Evolutionary conservation across 2,888 invertebrate genomes (phyloP), one percentile per base, ranked within the genome.

Genomic region (Acheta domesticus): DNA sequence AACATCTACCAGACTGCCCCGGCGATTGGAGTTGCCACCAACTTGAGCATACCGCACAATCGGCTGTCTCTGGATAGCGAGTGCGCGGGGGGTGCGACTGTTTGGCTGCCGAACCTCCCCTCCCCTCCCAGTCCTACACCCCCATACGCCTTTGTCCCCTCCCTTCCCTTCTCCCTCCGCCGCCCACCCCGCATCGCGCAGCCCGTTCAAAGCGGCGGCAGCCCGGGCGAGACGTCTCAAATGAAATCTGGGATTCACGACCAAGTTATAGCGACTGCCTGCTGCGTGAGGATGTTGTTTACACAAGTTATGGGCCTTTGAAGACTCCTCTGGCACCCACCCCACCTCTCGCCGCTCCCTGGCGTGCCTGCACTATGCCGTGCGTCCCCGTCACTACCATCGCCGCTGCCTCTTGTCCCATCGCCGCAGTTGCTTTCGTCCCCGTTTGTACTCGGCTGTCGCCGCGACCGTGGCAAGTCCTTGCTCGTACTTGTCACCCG

Each of bases 181-280:
- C n/a, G n/a, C n/a, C 16, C 62, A 1, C n/a, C 12, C 62, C n/a
- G 14, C 14, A 0, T 8, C 16, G 16, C 62, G 3, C n/a, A 14
- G 16, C n/a, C n/a, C 62, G 62, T 16, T 62, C 16, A 62, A 62
- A n/a, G 62, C 62, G 62, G 62, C 16, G 16, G 62, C n/a, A 62
- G 62, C 16, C 36, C 62, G 62, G 62, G 62, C 62, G 62, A n/a
- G 62, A 14, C 16, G 62, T 62, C 62, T 62, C 62, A 62, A 62
- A 62, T 62, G 62, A 62, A 62, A 62, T 62, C 62, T 62, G 62
- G 62, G 62, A 62, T 62, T 62, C 62, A 62, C 62, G 62, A 62
- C 62, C 62, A 62, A 62, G 62, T 62, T 62, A 62, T 62, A 62
- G 62, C 62, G 62, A 62, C 62, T 62, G 62, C 62, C 62, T 14